Evolutionary conservation across 2,113 vertebrate species (phyloP), one percentile per base, ranked within the genome.

Genomic region (Varanus salvator): DNA sequence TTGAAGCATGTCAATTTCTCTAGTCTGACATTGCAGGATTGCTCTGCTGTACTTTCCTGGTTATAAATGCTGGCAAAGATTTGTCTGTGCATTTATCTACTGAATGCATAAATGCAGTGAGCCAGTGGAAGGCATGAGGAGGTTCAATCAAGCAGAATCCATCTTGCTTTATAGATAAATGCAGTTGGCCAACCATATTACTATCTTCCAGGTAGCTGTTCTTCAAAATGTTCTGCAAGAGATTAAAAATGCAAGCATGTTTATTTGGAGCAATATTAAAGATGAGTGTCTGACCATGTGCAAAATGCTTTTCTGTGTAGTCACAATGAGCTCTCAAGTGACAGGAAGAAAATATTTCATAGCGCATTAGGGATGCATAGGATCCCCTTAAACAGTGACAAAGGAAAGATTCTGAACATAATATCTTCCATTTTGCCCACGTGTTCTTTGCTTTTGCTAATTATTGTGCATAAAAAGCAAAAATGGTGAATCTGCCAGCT

Each of bases 51-150:
- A 48, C 60, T 81, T 5, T 7, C 0, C 4, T 52, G 31, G 15
- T 29, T 77, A n/a, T 84, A 82, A 57, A 72, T 71, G 31, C 27
- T 80, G 83, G 87, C 34, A 66, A 86, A 91, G 71, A 44, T 27
- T 83, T 92, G 57, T 85, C 3, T 52, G 80, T 31, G 14, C 34
- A 81, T 80, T 66, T 74, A 92, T 87, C 88, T 89, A 89, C 21
- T 60, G 23, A 0, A 4, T 64, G 77, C 92, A 89, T 89, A 77
- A 75, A 71, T 87, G 25, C 82, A 85, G 80, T 54, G 3, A 88
- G 87, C 1, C 48, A 84, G 60, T 77, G 66, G 19, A 50, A 66
- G 7, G 78, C 50, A 78, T 57, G 77, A 57, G 64, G 29, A 8
- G 38, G 76, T 50, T 88, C 52, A 2, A 38, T 91, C 57, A 90